phyloP scores from a whole-genome alignment of 2,797 vertebrate species.

The Lagodon rhomboides region DNA sequence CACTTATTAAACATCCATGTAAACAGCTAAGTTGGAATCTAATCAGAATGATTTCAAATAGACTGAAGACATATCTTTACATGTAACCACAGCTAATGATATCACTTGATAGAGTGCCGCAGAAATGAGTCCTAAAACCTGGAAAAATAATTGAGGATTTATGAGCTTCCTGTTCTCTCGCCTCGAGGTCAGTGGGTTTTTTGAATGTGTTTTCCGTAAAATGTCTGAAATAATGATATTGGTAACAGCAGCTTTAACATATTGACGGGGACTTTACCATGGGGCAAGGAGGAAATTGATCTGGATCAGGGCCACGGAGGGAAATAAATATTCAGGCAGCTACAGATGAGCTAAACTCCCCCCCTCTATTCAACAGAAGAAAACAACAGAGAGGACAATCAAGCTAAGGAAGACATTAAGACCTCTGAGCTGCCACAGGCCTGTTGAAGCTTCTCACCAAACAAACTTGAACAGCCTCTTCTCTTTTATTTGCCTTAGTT shows the following conservation, averaged over 20 bases:
- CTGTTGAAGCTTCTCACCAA: constrained; percentile 42
- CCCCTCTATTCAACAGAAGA: constrained; percentile 13
- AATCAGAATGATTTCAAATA: too few relatives aligned
- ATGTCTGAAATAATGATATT: too few relatives aligned
- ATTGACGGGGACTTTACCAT: background rate
- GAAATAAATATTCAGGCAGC: constrained; percentile 19
- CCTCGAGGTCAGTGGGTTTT: too few relatives aligned
- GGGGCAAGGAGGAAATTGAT: background rate
- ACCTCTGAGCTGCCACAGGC: constrained; percentile 21
- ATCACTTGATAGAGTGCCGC: too few relatives aligned
- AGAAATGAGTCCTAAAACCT: too few relatives aligned
- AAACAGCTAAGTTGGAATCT: too few relatives aligned
- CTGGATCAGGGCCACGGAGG: background rate
- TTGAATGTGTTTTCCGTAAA: too few relatives aligned
- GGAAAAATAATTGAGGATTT: too few relatives aligned
- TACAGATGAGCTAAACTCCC: constrained; percentile 32
- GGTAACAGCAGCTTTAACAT: background rate
- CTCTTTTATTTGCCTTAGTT: constrained; percentile 58
- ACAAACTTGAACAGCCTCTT: constrained; percentile 52
- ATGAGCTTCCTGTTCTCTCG: too few relatives aligned
- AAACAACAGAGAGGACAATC: constrained; percentile 32
- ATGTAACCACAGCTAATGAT: too few relatives aligned
- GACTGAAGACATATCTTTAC: too few relatives aligned
- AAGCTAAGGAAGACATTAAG: constrained; percentile 26
- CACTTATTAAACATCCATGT: too few relatives aligned